phyloP scores from a whole-genome alignment of 2,797 vertebrate species.

The Chrosomus eos region DNA sequence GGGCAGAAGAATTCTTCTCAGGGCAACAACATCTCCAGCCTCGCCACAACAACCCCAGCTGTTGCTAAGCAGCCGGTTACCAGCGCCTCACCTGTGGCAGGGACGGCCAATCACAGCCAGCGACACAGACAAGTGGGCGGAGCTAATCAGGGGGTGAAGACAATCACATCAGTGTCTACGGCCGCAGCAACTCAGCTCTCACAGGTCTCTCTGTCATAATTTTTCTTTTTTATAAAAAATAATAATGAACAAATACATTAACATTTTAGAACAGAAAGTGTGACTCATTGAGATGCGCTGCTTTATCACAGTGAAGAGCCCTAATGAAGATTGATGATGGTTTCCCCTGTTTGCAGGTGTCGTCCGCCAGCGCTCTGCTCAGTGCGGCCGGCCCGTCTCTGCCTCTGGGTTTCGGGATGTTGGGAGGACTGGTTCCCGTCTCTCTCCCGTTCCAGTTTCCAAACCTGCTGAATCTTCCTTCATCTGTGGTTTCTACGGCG shows the following conservation, averaged over 20 bases:
- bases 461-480: conserved; percentile 85
- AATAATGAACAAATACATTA: too few species aligned
- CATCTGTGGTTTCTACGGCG: conserved; percentile 72
- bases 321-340: neutral
- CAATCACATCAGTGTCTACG: conserved; percentile 69
- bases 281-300: neutral
- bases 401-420: conserved; percentile 92
- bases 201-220: conserved; percentile 68
- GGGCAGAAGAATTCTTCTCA: conserved; percentile 72
- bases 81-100: conserved; percentile 60
- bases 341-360: conserved; percentile 69
- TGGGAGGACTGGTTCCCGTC: conserved; percentile 94
- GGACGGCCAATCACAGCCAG: conserved; percentile 67
- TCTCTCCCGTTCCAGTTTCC: conserved; percentile 96
- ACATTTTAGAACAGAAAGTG: neutral
- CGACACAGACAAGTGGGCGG: conserved; percentile 71
- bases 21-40: conserved; percentile 70
- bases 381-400: conserved; percentile 82
- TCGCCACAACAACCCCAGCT: conserved; percentile 72
- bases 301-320: neutral
- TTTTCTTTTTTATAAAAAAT: too few species aligned
- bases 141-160: conserved; percentile 76
- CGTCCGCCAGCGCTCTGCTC: conserved; percentile 86
- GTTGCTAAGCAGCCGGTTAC: conserved; percentile 72
- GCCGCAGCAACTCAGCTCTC: conserved; percentile 72